Evolutionary conservation across 2,888 invertebrate species (phyloP), one percentile per base, ranked within the genome.

Genomic region (Dasypogon diadema): DNA sequence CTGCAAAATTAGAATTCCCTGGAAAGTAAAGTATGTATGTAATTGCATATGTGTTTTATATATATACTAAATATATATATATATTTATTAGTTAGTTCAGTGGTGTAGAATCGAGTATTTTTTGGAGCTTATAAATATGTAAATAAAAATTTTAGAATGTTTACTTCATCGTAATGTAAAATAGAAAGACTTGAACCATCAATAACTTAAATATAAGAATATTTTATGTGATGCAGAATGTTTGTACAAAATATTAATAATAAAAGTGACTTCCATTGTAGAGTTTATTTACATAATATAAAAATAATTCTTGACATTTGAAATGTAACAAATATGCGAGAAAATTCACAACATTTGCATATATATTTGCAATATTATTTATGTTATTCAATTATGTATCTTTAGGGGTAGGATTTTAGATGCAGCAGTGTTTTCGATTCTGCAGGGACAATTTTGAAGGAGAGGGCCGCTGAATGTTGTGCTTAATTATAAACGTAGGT

Each of bases 221-320:
- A 65, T 65, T 60, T 65, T 65, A 65, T 65, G 65, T 65, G 65
- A 65, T 65, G 60, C 60, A 60, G 10, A 60, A 60, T 60, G 65
- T 65, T 46, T 65, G 65, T 65, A 65, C 65, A 65, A 65, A 65
- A 65, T 65, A 46, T 46, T 48, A 65, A 65, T 65, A 65, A 65
- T 65, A 65, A 65, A 65, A 65, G 65, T 65, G 65, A 65, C 65
- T 65, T 65, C 65, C 65, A 65, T 51, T 37, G 65, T 65, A 65
- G 65, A 65, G 21, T 37, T 65, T 65, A 65, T 65, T 65, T 65
- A 65, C 48, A 48, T 65, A 14, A 65, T 12, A 42, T 12, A 42
- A 12, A n/a, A 42, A 30, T 6, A 30, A 42, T 30, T 2, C 42
- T 42, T 42, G n/a, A 12, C 8, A 42, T 42, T 42, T 42, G n/a